Conservation (phyloP, 2,888 invertebrate species). For the Brachyptera putata region DNA sequence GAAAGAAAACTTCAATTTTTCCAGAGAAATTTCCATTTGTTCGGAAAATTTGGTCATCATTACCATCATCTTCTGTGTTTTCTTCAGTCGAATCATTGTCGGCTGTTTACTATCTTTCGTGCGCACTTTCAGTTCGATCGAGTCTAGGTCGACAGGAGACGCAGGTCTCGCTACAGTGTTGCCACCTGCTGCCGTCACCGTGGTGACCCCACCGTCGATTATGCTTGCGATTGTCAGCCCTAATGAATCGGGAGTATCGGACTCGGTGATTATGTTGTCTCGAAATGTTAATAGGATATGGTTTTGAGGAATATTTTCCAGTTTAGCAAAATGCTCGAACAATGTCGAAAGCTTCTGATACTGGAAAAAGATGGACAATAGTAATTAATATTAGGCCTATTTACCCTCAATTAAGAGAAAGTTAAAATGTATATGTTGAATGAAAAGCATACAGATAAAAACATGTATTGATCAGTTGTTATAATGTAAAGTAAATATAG, state of each 20-base stretch:
- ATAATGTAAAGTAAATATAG: too few relatives aligned
- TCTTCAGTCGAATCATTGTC: constrained; percentile 40
- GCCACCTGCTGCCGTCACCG: not conserved
- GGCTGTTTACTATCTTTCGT: constrained; percentile 47
- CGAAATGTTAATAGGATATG: constrained; percentile 39
- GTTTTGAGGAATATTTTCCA: constrained; percentile 39
- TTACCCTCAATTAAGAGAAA: too few relatives aligned
- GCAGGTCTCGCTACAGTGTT: too few relatives aligned
- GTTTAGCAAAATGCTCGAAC: constrained; percentile 39
- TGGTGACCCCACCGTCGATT: constrained; percentile 33
- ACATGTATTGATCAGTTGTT: not conserved
- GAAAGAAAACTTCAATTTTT: constrained; percentile 50
- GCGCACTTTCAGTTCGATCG: constrained; percentile 46
- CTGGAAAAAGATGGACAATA: constrained; percentile 35
- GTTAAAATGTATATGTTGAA: not conserved
- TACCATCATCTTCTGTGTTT: constrained; percentile 42
- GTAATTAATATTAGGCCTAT: too few relatives aligned
- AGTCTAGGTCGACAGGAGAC: not conserved
- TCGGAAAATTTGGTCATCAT: constrained; percentile 51
- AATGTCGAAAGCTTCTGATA: constrained; percentile 38
- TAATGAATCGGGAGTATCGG: constrained; percentile 40
- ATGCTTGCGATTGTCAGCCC: constrained; percentile 40
- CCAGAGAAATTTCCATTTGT: constrained; percentile 44
- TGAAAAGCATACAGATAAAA: not conserved
- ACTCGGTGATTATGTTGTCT: constrained; percentile 36